These are phyloP conservation scores for Cygnus atratus DNA, from an alignment of 2,113 vertebrate species.

Conservation along the genomic window DNA sequence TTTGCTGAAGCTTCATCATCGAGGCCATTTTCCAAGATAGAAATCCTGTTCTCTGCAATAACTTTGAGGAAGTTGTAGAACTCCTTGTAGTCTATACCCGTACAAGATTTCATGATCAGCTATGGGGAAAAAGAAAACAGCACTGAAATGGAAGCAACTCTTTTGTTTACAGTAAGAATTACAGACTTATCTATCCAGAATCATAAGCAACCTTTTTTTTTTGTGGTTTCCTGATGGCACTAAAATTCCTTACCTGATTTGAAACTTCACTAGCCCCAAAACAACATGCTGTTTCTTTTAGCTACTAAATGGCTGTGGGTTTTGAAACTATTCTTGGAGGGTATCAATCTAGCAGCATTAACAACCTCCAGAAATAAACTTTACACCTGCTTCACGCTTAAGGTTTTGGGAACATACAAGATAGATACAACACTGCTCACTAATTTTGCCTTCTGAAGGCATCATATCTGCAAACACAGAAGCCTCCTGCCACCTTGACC, in stretches of 20 bases:
- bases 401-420: neutral
- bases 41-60: constrained; percentile 86
- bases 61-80: constrained; percentile 91
- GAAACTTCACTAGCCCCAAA: neutral
- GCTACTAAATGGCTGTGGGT: neutral
- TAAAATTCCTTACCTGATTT: neutral
- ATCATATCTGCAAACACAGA: neutral
- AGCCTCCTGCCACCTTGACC: neutral
- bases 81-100: constrained; percentile 91
- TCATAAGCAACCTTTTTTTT: neutral
- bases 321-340: neutral
- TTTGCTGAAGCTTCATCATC: constrained; percentile 62
- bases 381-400: neutral
- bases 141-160: accelerated
- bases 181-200: neutral
- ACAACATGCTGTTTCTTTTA: neutral
- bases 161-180: neutral
- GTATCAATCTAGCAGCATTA: neutral
- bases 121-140: neutral
- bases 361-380: neutral
- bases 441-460: neutral
- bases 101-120: constrained; percentile 95
- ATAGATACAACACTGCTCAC: neutral
- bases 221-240: neutral
- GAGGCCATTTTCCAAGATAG: constrained; percentile 68